A percentile compares a stretch with the other conserved stretches of the same genome.
Conservation (phyloP, 2,888 invertebrate genomes). For the Hypomecis punctinalis region DNA sequence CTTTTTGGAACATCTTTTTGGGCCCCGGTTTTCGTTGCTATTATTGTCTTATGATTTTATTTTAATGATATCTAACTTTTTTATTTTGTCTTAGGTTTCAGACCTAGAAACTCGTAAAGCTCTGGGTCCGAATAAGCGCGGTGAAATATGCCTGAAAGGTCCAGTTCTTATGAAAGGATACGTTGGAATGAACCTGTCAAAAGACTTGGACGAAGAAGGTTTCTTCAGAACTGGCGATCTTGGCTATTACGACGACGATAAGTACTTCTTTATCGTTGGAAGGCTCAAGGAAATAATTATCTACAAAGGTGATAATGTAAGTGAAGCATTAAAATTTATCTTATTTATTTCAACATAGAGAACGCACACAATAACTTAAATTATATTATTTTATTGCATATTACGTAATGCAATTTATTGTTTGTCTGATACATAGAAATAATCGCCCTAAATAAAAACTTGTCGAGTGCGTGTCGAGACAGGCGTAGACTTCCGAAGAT, state of each 20-base stretch:
- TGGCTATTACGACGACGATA: slow-evolving; percentile 68
- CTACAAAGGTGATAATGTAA: slow-evolving; percentile 63
- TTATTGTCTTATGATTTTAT: not conserved
- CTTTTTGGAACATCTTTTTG: no score
- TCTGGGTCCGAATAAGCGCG: slow-evolving; percentile 72
- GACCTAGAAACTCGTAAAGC: slow-evolving; percentile 73
- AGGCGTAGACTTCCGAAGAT: no score
- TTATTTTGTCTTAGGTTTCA: slow-evolving; percentile 64
- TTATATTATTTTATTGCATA: no score
- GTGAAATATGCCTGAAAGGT: slow-evolving; percentile 69
- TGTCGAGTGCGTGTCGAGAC: no score
- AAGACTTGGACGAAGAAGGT: slow-evolving; percentile 63
- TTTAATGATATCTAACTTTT: slow-evolving; percentile 25
- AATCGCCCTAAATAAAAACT: no score
- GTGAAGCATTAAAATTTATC: slow-evolving; percentile 12
- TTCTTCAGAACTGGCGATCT: slow-evolving; percentile 69
- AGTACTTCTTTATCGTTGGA: slow-evolving; percentile 65
- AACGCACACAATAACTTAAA: no score
- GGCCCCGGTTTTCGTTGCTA: no score
- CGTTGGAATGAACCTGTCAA: slow-evolving; percentile 60
- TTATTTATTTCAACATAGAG: no score
- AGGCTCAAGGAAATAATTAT: slow-evolving; percentile 65
- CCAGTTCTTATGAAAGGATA: slow-evolving; percentile 72
- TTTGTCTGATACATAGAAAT: no score
- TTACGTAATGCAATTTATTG: no score